phyloP scores from a whole-genome alignment of 2,113 vertebrate species.

The Calyptommatus sinebrachiatus region DNA sequence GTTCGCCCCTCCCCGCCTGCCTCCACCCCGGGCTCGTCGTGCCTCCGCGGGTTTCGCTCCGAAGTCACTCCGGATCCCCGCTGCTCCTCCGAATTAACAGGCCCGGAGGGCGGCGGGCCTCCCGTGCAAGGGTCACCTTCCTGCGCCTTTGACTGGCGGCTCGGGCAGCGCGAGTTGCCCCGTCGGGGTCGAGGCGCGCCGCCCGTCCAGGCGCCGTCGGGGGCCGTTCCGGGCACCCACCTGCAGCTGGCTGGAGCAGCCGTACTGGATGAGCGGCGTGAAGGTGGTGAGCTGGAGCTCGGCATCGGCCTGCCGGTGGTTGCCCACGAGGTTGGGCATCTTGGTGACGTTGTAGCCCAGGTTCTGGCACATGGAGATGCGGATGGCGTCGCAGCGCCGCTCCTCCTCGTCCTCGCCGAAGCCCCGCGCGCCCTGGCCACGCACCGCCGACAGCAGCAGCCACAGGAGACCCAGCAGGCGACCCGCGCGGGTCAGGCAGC shows the following conservation, averaged over 20 bases:
- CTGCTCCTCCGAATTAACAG: too few relatives aligned
- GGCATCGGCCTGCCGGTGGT: conserved; percentile 94
- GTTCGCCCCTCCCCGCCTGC: too few relatives aligned
- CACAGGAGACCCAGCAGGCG: conserved; percentile 24
- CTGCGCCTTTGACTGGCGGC: neutral
- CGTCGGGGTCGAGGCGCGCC: neutral
- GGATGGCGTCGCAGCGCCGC: conserved; percentile 92
- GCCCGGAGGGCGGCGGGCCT: too few relatives aligned
- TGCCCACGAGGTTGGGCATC: conserved; percentile 97
- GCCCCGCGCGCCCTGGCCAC: conserved; percentile 51
- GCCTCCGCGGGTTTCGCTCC: too few relatives aligned
- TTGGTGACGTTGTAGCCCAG: conserved; percentile 97
- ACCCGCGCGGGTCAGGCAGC: neutral
- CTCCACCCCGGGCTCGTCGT: too few relatives aligned
- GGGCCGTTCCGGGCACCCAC: conserved; percentile 64
- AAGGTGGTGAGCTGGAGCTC: conserved; percentile 96
- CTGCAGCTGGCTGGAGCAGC: conserved; percentile 96
- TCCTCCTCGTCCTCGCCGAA: conserved; percentile 87
- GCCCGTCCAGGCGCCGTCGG: too few relatives aligned
- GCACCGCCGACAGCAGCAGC: conserved; percentile 37
- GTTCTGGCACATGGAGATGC: conserved; percentile 97
- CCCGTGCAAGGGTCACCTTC: neutral
- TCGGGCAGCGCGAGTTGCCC: neutral
- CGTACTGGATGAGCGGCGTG: conserved; percentile 97
- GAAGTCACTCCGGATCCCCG: too few relatives aligned